phyloP scores from a whole-genome alignment of 2,888 invertebrate species.

The Bruchidius siliquastri region DNA sequence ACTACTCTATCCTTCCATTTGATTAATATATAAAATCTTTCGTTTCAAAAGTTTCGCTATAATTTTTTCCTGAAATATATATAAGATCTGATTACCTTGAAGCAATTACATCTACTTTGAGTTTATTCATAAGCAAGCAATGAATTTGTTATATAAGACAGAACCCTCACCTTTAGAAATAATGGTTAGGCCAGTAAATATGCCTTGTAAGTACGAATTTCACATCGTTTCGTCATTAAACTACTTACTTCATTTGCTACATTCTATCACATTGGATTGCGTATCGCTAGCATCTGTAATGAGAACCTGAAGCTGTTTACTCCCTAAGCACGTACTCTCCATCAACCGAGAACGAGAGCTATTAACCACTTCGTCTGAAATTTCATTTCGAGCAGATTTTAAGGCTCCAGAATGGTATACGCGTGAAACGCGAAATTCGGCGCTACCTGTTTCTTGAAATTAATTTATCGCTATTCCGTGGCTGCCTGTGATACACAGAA shows the following conservation, averaged over 20 bases:
- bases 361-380: neutral
- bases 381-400: neutral
- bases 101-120: too few relatives aligned
- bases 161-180: too few relatives aligned
- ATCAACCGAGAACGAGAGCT: neutral
- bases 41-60: too few relatives aligned
- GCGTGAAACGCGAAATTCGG: neutral
- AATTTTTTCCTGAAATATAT: too few relatives aligned
- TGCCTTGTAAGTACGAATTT: too few relatives aligned
- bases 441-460: neutral
- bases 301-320: neutral
- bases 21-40: too few relatives aligned
- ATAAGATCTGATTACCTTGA: too few relatives aligned
- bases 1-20: too few relatives aligned
- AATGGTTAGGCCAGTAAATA: too few relatives aligned
- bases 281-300: neutral
- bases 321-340: neutral
- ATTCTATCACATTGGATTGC: neutral
- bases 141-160: too few relatives aligned
- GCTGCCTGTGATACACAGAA: neutral
- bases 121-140: too few relatives aligned
- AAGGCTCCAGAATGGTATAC: neutral
- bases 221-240: neutral
- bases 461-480: neutral
- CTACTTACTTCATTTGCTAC: neutral